Percentiles rank a stretch among this genome's conserved stretches.
Conservation (phyloP, 1,140 invertebrate species). For the Drosophila pseudoobscura region DNA sequence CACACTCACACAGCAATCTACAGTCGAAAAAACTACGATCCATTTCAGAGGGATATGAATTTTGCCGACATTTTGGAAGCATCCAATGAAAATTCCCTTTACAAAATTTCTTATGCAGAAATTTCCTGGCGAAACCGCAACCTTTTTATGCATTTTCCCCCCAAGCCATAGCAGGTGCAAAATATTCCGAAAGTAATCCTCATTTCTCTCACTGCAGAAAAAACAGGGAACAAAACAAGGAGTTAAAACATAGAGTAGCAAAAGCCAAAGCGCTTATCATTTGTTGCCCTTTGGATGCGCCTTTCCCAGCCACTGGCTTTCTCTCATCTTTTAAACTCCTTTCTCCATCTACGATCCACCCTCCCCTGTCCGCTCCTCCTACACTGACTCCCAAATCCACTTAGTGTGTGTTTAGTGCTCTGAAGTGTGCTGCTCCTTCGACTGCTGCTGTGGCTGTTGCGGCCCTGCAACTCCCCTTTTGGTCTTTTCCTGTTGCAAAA, state of each 20-base stretch:
- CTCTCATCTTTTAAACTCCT: constrained; percentile 7
- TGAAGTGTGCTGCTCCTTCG: constrained; percentile 24
- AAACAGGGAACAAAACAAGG: constrained; percentile 21
- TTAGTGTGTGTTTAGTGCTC: constrained; percentile 77
- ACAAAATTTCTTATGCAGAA: background rate
- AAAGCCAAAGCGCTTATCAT: constrained; percentile 55
- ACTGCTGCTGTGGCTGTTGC: constrained; percentile 7
- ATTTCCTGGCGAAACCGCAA: too few species aligned
- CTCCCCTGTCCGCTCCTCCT: background rate
- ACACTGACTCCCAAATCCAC: constrained; percentile 67
- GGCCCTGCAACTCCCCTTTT: background rate
- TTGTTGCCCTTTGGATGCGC: constrained; percentile 43
- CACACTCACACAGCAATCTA: constrained; percentile 8
- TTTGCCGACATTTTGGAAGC: too few species aligned
- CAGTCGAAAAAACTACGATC: too few species aligned
- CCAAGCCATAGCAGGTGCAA: too few species aligned
- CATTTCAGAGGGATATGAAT: too few species aligned
- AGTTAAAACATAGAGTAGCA: constrained; percentile 14
- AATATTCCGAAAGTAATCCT: background rate
- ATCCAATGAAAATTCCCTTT: too few species aligned
- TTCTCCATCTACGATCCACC: background rate
- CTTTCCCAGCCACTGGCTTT: constrained; percentile 23
- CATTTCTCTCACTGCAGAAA: background rate
- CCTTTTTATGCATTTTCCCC: too few species aligned
- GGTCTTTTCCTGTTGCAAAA: constrained; percentile 26